Evolutionary conservation across 2,888 invertebrate genomes (phyloP).

Genomic region (Amblyjoppa proteus): DNA sequence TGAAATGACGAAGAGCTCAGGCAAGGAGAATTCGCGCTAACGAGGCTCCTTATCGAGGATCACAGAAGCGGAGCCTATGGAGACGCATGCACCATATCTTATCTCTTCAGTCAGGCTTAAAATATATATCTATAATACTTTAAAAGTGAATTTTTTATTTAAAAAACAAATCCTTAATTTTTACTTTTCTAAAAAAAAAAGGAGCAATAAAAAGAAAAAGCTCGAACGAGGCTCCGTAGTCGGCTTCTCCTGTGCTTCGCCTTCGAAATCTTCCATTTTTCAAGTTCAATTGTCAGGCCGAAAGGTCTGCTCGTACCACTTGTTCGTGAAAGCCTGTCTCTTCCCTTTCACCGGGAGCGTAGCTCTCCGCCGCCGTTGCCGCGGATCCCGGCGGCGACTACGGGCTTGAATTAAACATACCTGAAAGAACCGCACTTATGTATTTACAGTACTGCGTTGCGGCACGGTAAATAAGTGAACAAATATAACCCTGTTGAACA

Average conservation of each 20-base stretch:
- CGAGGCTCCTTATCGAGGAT: neutral
- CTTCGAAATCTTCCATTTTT: slow-evolving; percentile 44
- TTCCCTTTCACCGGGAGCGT: slow-evolving; percentile 11
- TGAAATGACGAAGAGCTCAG: neutral
- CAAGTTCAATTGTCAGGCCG: slow-evolving; percentile 33
- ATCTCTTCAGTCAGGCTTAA: no score
- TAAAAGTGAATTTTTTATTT: no score
- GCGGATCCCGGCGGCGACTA: slow-evolving; percentile 10
- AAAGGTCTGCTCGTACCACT: slow-evolving; percentile 34
- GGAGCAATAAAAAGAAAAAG: neutral
- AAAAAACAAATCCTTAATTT: no score
- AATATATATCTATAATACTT: no score
- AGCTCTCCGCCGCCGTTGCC: slow-evolving; percentile 21
- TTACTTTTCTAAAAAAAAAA: no score
- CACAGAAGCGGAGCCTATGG: neutral
- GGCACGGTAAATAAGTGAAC: slow-evolving; percentile 41
- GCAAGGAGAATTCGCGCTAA: neutral
- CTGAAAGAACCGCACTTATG: slow-evolving; percentile 38
- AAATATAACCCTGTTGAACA: slow-evolving; percentile 21
- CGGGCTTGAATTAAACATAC: slow-evolving; percentile 52
- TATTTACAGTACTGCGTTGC: slow-evolving; percentile 44
- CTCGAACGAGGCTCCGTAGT: neutral
- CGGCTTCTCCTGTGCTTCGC: slow-evolving; percentile 8
- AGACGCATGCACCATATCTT: no score
- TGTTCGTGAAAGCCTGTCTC: slow-evolving; percentile 43